Conservation (phyloP, 2,797 vertebrate genomes). For the Intellagama lesueurii region DNA sequence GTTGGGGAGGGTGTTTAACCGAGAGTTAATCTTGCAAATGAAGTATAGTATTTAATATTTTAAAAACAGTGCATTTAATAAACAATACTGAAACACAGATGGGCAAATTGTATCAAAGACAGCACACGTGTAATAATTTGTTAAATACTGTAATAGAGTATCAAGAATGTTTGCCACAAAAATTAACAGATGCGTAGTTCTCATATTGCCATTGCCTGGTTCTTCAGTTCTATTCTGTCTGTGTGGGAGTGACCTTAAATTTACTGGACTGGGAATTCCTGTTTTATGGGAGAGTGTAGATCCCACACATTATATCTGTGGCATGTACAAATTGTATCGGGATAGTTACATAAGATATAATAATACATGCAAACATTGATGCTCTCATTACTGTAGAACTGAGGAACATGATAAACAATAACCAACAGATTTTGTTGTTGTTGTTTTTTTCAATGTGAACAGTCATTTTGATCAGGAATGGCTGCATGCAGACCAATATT, state of each 20-base stretch:
- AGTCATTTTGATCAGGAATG: not conserved
- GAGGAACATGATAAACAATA: not conserved
- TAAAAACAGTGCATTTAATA: not conserved
- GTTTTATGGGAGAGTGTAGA: constrained; percentile 14
- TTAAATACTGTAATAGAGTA: constrained; percentile 4
- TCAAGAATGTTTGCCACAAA: not conserved
- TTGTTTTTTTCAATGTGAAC: not conserved
- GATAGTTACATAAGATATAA: not conserved
- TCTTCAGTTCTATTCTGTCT: not conserved
- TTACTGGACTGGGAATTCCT: constrained; percentile 22
- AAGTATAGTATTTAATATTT: not conserved
- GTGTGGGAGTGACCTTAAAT: not conserved
- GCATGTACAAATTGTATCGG: not conserved
- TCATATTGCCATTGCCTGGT: not conserved
- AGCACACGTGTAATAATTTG: not conserved
- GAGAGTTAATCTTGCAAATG: not conserved
- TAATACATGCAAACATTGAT: not conserved
- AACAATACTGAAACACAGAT: not conserved
- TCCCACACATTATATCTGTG: not conserved
- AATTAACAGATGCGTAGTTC: not conserved
- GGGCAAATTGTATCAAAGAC: not conserved
- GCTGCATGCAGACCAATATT: not conserved
- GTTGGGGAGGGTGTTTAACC: not conserved
- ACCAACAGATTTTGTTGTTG: not conserved
- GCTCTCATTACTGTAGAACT: not conserved